Evolutionary conservation across 2,113 vertebrate species (phyloP), one percentile per base, ranked within the genome.

Genomic region (Ascaphus truei): DNA sequence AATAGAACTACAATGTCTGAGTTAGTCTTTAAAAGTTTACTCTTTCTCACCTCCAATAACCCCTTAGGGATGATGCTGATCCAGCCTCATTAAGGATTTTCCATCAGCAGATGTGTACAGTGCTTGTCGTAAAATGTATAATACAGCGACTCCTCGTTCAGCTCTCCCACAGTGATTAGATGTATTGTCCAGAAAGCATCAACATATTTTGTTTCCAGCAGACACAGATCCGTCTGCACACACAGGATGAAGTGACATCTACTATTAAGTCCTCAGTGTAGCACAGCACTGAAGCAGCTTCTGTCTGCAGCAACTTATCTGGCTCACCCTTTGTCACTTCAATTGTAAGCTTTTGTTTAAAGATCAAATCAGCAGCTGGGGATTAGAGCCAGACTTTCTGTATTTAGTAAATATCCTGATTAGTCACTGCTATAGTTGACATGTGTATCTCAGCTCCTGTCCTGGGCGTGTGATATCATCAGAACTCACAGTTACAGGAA

Each of bases 401-500:
- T 90, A 61, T 61, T 61, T 71, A 50, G 82, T 79, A 81, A 91
- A 92, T 91, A 90, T 79, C 75, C 6, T 79, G 75, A 88, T 88
- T 83, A 66, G 84, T 91, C 86, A 83, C 76, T 73, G 76, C 75
- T 82, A 78, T 34, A 67, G 79, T 80, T 83, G 82, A 78, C 79
- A 62, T 62, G 81, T 78, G 76, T 84, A 77, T 79, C 83, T 78
- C 75, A 67, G 56, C 76, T 69, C 77, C 73, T 61, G 63, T 69
- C 77, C 73, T 61, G 63, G 72, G 82, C 68, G 79, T 79, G 81
- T 88, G 85, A 86, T 82, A 77, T 80, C 41, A 51, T 18, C 18
- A 57, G 79, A 86, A 79, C 83, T 89, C 89, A 88, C 79, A 72
- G 75, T 34, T 83, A 91, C 89, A 86, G 84, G 83, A 92, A 92